A percentile compares a stretch with the other conserved stretches of the same genome.
phyloP scores from a whole-genome alignment of 35 echinoderm and acorn worm species.

The Antedon bifida region DNA sequence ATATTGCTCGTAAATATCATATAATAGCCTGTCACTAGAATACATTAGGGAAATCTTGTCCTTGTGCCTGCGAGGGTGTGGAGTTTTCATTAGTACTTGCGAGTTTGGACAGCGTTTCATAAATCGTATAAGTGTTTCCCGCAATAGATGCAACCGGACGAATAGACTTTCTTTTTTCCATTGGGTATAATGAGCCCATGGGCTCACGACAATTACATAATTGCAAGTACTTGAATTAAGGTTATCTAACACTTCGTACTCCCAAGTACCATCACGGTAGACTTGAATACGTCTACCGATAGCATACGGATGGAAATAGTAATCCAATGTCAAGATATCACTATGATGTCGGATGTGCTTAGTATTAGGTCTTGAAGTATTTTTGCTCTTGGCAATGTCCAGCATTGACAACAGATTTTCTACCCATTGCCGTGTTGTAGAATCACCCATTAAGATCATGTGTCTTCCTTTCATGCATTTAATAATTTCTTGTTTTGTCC shows the following conservation, averaged over 20 bases:
- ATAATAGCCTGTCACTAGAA: slow-evolving; percentile 9
- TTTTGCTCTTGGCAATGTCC: neutral
- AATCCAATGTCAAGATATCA: neutral
- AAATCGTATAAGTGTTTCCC: slow-evolving; percentile 10
- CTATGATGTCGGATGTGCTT: neutral
- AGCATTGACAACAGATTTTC: neutral
- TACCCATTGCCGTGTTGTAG: neutral
- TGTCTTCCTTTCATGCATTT: neutral
- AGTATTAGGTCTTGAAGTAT: neutral
- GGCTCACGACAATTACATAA: slow-evolving; percentile 18
- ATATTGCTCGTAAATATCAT: neutral
- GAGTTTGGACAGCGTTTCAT: slow-evolving; percentile 10
- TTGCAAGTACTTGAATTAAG: neutral
- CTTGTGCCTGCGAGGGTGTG: slow-evolving; percentile 8
- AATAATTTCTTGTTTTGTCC: neutral
- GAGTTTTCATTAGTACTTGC: slow-evolving; percentile 6
- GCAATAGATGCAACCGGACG: neutral
- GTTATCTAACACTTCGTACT: neutral
- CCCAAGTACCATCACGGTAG: neutral
- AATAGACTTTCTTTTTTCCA: slow-evolving; percentile 3
- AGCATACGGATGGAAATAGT: neutral
- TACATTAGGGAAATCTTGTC: neutral
- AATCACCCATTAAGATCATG: neutral
- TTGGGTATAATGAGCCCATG: slow-evolving; percentile 29
- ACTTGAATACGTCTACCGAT: neutral